Evolutionary conservation across 1,140 invertebrate species (phyloP).

Genomic region (Caerostris extrusa): DNA sequence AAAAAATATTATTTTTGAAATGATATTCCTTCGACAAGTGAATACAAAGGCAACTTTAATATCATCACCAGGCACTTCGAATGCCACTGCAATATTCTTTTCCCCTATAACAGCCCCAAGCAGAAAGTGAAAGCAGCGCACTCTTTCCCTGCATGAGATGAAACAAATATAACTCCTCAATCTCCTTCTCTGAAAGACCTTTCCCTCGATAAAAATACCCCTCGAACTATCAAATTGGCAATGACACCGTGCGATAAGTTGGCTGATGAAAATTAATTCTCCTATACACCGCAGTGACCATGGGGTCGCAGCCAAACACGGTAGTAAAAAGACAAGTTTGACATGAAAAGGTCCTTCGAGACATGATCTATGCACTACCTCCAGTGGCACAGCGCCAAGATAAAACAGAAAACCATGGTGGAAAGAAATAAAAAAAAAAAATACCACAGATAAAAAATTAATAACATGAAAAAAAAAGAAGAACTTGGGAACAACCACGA

Average conservation of each 20-base stretch:
- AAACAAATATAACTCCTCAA: neutral
- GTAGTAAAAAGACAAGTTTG: constrained; percentile 44
- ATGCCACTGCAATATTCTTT: too few relatives aligned
- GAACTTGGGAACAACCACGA: neutral
- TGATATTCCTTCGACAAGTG: too few relatives aligned
- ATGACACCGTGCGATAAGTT: constrained; percentile 48
- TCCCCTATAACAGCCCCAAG: too few relatives aligned
- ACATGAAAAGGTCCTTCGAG: constrained; percentile 59
- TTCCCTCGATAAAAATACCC: neutral
- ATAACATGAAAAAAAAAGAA: constrained; percentile 22
- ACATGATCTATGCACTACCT: constrained; percentile 71
- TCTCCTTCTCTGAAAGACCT: neutral
- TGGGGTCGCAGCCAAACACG: constrained; percentile 56
- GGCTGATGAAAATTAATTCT: constrained; percentile 69
- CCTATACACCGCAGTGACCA: constrained; percentile 27
- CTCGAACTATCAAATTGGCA: constrained; percentile 34
- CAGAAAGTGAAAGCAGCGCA: too few relatives aligned
- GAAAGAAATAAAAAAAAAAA: neutral
- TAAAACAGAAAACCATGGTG: neutral
- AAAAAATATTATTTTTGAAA: too few relatives aligned
- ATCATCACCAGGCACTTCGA: too few relatives aligned
- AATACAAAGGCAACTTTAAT: too few relatives aligned
- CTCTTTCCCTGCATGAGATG: neutral
- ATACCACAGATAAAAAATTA: constrained; percentile 14
- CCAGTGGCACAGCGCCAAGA: constrained; percentile 65